These are phyloP conservation scores for Bombyx huttoni DNA, from an alignment of 2,888 invertebrate species.

Conservation along the genomic window DNA sequence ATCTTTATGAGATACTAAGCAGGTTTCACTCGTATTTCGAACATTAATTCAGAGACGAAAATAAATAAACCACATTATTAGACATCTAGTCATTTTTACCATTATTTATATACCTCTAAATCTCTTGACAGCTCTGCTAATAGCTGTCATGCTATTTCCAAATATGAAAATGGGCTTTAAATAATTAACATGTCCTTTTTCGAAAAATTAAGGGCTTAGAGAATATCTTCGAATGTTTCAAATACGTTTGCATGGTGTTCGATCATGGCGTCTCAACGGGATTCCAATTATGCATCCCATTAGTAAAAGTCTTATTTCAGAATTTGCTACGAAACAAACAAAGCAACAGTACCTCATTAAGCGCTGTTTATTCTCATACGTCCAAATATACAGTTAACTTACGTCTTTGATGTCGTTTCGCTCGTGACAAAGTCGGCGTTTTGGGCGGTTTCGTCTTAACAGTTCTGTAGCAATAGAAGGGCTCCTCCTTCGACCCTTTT, in stretches of 20 bases:
- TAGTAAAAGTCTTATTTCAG: constrained; percentile 39
- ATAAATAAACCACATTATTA: no score
- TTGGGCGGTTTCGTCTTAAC: constrained; percentile 71
- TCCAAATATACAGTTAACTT: constrained; percentile 36
- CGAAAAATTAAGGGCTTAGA: no score
- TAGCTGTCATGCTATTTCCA: no score
- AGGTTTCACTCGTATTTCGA: no score
- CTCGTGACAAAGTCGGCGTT: constrained; percentile 66
- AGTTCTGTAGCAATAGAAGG: constrained; percentile 59
- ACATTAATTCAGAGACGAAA: no score
- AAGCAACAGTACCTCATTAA: constrained; percentile 48
- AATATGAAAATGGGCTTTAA: no score
- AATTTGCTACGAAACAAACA: constrained; percentile 27
- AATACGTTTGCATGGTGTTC: not conserved
- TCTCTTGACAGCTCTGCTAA: no score
- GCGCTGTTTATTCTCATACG: constrained; percentile 41
- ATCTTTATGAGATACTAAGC: no score
- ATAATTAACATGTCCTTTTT: no score
- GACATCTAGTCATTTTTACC: no score
- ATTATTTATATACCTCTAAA: no score
- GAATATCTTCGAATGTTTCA: no score
- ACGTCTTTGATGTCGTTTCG: constrained; percentile 65
- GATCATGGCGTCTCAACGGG: constrained; percentile 9
- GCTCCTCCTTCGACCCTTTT: constrained; percentile 51
- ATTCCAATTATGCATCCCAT: constrained; percentile 27